Evolutionary conservation across 2,113 vertebrate genomes (phyloP).

Genomic region (Zapus hudsonius): DNA sequence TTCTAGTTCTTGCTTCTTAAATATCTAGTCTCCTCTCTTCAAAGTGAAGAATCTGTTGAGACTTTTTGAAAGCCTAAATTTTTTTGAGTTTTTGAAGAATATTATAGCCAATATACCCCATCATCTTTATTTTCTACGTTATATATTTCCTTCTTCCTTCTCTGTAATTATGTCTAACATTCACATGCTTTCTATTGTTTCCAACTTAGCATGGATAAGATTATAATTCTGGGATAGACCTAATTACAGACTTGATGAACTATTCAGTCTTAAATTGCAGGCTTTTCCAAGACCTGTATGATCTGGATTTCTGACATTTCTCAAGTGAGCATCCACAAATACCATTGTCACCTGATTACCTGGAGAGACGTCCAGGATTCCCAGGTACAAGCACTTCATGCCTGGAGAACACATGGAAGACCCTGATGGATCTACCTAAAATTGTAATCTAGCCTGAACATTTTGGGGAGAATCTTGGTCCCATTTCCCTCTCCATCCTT

Average conservation of each 20-base stretch:
- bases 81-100: slow-evolving; percentile 27
- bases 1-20: neutral
- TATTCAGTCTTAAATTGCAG: slow-evolving; percentile 6
- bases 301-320: slow-evolving; percentile 25
- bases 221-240: slow-evolving; percentile 44
- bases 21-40: neutral
- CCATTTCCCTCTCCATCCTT: neutral
- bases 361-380: slow-evolving; percentile 7
- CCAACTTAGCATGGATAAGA: neutral
- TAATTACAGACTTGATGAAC: slow-evolving; percentile 50
- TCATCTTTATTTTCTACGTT: neutral
- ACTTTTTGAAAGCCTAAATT: neutral
- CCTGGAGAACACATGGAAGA: neutral
- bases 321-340: slow-evolving; percentile 4
- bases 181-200: slow-evolving; percentile 46
- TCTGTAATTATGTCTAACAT: slow-evolving; percentile 20
- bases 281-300: slow-evolving; percentile 50
- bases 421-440: neutral
- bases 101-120: neutral
- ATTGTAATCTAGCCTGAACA: neutral
- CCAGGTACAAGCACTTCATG: neutral
- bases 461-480: neutral
- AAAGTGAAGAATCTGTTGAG: neutral
- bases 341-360: neutral
- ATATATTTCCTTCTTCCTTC: neutral